A percentile compares a stretch with the other conserved stretches of the same genome.
phyloP scores from a whole-genome alignment of 2,113 vertebrate genomes.

The Ictalurus furcatus region DNA sequence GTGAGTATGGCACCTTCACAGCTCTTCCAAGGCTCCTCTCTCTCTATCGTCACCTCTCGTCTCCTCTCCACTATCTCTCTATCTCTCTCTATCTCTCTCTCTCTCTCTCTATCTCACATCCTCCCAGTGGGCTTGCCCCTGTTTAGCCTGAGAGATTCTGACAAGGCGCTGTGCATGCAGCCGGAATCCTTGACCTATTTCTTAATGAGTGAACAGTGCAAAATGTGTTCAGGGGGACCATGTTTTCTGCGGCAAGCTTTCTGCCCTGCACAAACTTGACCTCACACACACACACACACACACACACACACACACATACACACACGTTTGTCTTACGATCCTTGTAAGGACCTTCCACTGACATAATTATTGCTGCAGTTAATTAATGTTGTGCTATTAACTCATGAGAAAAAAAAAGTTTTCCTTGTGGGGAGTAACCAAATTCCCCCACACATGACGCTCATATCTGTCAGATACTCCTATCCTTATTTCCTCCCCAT shows the following conservation, averaged over 20 bases:
- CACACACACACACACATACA: neutral
- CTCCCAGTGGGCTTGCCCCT: slow-evolving; percentile 65
- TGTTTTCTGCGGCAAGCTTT: slow-evolving; percentile 51
- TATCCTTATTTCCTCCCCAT: neutral
- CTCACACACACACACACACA: neutral
- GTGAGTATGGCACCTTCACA: slow-evolving; percentile 5
- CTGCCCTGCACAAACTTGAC: slow-evolving; percentile 28
- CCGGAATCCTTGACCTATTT: slow-evolving; percentile 83
- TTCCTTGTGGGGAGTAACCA: neutral
- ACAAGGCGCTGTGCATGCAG: slow-evolving; percentile 75
- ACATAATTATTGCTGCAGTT: too few relatives aligned
- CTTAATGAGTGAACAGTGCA: slow-evolving; percentile 75
- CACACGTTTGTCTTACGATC: neutral
- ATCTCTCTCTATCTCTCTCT: slow-evolving; percentile 31
- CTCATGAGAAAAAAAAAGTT: too few relatives aligned
- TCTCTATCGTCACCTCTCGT: neutral
- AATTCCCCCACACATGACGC: neutral
- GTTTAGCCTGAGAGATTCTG: slow-evolving; percentile 78
- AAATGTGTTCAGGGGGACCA: slow-evolving; percentile 58
- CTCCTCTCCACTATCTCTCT: neutral
- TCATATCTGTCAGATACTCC: neutral
- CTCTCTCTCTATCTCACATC: slow-evolving; percentile 27
- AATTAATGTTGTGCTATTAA: too few relatives aligned
- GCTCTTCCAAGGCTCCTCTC: neutral
- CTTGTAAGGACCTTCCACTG: neutral